These are phyloP conservation scores for Enteromius trimaculatus DNA, from an alignment of 2,797 vertebrate genomes.

Conservation along the genomic window DNA sequence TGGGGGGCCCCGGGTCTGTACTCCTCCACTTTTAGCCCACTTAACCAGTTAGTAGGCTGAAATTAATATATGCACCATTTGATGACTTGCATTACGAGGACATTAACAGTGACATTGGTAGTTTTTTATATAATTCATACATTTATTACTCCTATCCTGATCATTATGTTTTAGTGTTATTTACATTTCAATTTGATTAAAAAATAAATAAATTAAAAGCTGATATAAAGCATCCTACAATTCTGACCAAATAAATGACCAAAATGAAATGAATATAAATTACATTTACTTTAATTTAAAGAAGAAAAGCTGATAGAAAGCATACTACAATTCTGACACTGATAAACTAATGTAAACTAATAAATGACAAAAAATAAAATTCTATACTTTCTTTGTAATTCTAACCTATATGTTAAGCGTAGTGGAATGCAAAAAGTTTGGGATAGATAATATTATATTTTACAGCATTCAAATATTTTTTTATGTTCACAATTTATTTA, in stretches of 20 bases:
- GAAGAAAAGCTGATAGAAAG: neutral
- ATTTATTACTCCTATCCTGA: neutral
- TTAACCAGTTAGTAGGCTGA: neutral
- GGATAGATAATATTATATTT: neutral
- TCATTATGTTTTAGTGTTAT: neutral
- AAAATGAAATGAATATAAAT: too few species aligned
- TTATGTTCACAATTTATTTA: too few species aligned
- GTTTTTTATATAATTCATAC: neutral
- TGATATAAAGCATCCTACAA: neutral
- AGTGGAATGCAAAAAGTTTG: neutral
- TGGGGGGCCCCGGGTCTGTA: neutral
- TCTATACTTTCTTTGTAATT: too few species aligned
- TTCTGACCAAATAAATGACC: too few species aligned
- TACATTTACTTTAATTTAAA: too few species aligned
- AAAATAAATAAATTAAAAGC: neutral
- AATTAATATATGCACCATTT: neutral
- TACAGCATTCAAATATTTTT: neutral
- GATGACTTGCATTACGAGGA: neutral
- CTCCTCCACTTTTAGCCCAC: slow-evolving; percentile 5
- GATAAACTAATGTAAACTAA: neutral
- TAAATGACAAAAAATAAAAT: neutral
- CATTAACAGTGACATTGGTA: neutral
- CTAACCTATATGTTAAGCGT: neutral
- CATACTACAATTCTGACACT: neutral
- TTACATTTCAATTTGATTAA: neutral